Conservation (phyloP, 2,797 vertebrate genomes). For the Phoeniculus purpureus region DNA sequence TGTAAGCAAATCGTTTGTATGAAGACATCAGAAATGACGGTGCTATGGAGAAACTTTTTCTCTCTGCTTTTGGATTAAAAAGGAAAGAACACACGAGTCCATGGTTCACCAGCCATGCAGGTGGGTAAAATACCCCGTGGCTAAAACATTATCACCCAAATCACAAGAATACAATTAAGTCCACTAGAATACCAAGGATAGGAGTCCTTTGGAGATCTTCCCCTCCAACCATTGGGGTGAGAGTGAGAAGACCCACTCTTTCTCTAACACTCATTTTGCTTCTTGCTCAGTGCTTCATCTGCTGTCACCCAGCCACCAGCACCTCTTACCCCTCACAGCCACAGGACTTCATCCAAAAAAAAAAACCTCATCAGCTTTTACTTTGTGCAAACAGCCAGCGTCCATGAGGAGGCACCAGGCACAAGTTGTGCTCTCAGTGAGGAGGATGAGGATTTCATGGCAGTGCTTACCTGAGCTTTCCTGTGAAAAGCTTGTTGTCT, state of each 20-base stretch:
- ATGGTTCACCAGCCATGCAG: neutral
- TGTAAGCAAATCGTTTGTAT: neutral
- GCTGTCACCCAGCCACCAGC: neutral
- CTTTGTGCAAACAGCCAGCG: accelerated
- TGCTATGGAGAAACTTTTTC: neutral
- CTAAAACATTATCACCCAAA: neutral
- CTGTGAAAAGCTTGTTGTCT: neutral
- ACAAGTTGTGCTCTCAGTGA: accelerated
- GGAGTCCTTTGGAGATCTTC: neutral
- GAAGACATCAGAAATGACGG: neutral
- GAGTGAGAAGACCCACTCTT: neutral
- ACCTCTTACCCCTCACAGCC: neutral
- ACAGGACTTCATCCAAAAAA: neutral
- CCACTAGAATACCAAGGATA: neutral
- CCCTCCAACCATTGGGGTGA: neutral
- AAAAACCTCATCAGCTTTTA: neutral
- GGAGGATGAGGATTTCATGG: neutral
- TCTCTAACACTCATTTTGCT: accelerated
- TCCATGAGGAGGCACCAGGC: neutral
- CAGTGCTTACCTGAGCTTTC: neutral
- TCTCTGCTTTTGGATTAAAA: neutral
- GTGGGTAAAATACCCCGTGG: neutral
- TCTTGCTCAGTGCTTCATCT: neutral
- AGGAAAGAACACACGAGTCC: neutral
- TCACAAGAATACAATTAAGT: neutral